phyloP scores from a whole-genome alignment of 2,113 vertebrate species.

The Ailuropoda melanoleuca region DNA sequence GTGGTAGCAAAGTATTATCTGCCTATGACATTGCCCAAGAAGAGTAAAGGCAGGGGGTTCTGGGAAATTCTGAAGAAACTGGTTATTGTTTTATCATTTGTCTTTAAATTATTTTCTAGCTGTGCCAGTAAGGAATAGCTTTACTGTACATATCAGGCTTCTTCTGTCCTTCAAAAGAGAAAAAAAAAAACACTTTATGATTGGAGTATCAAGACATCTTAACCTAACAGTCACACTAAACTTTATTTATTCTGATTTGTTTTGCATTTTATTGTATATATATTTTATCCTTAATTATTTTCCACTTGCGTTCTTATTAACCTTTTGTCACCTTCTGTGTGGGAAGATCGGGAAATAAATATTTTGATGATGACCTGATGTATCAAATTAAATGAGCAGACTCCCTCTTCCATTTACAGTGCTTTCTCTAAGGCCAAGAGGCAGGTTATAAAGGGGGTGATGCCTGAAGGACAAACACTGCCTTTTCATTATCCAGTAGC shows the following conservation, averaged over 20 bases:
- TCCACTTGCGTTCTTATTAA: conserved; percentile 71
- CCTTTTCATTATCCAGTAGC: background rate
- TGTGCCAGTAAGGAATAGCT: background rate
- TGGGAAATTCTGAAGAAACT: background rate
- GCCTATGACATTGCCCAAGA: background rate
- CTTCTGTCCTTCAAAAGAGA: conserved; percentile 43
- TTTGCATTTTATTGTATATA: conserved; percentile 74
- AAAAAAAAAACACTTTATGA: conserved; percentile 11
- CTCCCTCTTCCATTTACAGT: conserved; percentile 53
- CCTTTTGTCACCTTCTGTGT: conserved; percentile 65
- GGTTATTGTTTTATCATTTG: background rate
- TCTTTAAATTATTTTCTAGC: background rate
- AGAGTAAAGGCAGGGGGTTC: background rate
- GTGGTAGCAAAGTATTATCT: background rate
- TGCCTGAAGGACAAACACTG: conserved; percentile 55
- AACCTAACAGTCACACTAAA: conserved; percentile 66
- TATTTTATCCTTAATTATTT: conserved; percentile 75
- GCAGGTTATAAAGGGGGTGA: conserved; percentile 5
- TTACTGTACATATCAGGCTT: background rate
- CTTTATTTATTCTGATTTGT: conserved; percentile 75
- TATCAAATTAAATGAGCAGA: conserved; percentile 69
- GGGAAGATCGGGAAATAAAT: conserved; percentile 69
- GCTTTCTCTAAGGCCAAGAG: conserved; percentile 32
- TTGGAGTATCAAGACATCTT: conserved; percentile 30
- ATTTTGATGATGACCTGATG: conserved; percentile 71